Evolutionary conservation across 2,797 vertebrate species (phyloP), one percentile per base, ranked within the genome.

Genomic region (Etheostoma perlongum): DNA sequence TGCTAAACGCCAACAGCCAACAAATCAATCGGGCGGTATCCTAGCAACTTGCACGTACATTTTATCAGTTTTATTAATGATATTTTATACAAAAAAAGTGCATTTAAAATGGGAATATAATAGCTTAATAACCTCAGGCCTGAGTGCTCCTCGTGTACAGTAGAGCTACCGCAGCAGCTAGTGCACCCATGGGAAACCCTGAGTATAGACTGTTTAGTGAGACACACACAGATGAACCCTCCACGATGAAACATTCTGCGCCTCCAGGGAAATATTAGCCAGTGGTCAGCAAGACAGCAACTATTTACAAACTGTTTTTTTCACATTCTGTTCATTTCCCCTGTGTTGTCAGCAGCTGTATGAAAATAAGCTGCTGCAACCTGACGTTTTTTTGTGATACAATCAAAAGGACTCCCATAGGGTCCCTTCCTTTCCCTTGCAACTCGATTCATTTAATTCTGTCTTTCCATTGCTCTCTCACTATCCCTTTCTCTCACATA

Each of bases 261-360:
- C 66, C 78, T 86, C 67, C 16, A 1, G 82, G 81, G 79, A 71
- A 76, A 77, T 77, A 79, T 78, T 67, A 85, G 6, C 64, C 58
- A 52, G 66, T 72, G 83, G 79, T 86, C 82, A 89, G 75, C 67
- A 65, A 86, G 70, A 84, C 68, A 66, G 67, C 82, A 78, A 66
- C 63, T 81, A 74, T 85, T 82, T 88, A 80, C 72, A 72, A 72
- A 85, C 53, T 1, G 44, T 23, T 23, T 59, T 64, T 57, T 79
- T 46, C 44, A 54, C 55, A 71, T 77, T 79, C 44, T 67, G 67
- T 78, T 82, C 63, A 55, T 19, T 10, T 30, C 44, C 42, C 47
- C 12, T 53, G 25, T 30, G 51, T 59, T 69, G 64, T 74, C 75
- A 69, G 73, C 40, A 4, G 12, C 2, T 62, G 36, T 12, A 40